Base-by-base conservation (phyloP, 2,113 vertebrate genomes). In the Lamprotornis superbus region DNA sequence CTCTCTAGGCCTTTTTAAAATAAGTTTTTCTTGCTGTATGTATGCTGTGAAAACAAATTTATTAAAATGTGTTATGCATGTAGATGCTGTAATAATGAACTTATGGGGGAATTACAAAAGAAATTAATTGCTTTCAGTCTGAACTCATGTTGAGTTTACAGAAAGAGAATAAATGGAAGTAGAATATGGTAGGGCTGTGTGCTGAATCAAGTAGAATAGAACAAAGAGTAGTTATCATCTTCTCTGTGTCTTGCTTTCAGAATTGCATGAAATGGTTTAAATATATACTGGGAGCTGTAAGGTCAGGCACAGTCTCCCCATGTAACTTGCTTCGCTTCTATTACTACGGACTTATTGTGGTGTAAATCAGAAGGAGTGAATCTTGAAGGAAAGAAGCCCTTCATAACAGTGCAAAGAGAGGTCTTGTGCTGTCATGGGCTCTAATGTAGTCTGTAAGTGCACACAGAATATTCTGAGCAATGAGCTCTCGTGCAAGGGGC, bases 271-370 rank as follows among this genome's bases (percentile, higher is more conserved):
- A 52, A 60, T 37, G 9, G 13, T 39, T 86, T 78, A 78, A 78
- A 37, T 12, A 2, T 28, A 7, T 35, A 12, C 24, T 52, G 28
- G n/a, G 39, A 67, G 20, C 11, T 55, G 11, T 13, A 42, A 71
- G 31, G 40, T 59, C 33, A 47, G n/a, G 15, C 46, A 14, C 0
- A 3, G 7, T n/a, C 5, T 59, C 11, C 67, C 30, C 0, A 0
- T 33, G 6, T 63, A 81, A 63, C 15, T 86, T 0, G 0, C 7
- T 80, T 83, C 16, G 13, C 20, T 65, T 83, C 24, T 40, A n/a
- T 70, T 55, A 5, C 12, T 67, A 7, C 5, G 64, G 9, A 5
- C 2, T 78, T 68, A 37, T 12, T 6, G 10, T 70, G 37, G 40
- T 57, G 16, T 59, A 78, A 89, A 44, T 40, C 5, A 63, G 63